phyloP scores from a whole-genome alignment of 2,113 vertebrate genomes.

The Galemys pyrenaicus region DNA sequence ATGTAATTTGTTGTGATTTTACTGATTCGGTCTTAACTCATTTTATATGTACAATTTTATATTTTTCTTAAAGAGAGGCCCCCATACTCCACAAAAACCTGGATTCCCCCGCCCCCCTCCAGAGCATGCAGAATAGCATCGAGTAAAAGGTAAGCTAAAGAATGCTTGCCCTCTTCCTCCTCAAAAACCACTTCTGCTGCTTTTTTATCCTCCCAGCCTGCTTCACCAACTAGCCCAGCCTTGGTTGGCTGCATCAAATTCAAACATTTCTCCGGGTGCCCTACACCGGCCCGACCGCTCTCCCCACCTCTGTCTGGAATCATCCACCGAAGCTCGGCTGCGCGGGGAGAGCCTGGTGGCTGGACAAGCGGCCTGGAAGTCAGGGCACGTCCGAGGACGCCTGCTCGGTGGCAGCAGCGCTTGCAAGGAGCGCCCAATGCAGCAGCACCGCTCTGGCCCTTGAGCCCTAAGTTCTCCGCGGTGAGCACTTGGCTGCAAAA shows the following conservation, averaged over 20 bases:
- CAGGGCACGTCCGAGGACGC: fast-evolving
- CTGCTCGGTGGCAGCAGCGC: not conserved
- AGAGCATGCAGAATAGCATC: fast-evolving
- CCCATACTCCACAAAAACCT: not conserved
- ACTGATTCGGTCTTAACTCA: not conserved
- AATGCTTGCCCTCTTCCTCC: not conserved
- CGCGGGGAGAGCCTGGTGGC: not conserved
- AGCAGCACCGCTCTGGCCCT: too few species aligned
- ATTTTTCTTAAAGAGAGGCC: not conserved
- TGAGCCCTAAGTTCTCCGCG: too few species aligned
- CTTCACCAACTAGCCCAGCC: not conserved
- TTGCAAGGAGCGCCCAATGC: not conserved
- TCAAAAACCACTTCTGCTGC: not conserved
- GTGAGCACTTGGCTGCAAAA: too few species aligned
- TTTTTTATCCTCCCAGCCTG: not conserved
- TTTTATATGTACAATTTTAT: not conserved
- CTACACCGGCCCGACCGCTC: not conserved
- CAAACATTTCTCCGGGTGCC: not conserved
- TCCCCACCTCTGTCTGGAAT: not conserved
- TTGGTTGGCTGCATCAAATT: not conserved
- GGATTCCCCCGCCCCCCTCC: not conserved
- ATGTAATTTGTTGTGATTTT: not conserved
- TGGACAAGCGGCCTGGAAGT: not conserved
- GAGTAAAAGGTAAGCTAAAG: not conserved
- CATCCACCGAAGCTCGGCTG: not conserved